Evolutionary conservation across 2,113 vertebrate species (phyloP).

Genomic region (Stigmatopora nigra): DNA sequence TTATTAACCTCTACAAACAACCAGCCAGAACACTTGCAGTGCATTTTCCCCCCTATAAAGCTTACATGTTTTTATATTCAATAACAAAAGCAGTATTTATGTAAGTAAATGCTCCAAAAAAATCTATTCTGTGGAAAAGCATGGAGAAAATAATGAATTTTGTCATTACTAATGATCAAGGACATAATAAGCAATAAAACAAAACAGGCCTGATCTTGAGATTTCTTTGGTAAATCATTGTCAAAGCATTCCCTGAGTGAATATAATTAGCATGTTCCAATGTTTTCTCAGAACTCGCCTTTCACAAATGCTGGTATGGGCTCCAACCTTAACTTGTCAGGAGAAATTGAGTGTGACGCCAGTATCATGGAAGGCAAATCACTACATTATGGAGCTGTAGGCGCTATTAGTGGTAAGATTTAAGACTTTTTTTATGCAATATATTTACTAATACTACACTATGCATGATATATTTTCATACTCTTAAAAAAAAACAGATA

Average conservation of each 20-base stretch:
- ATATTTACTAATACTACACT: not conserved
- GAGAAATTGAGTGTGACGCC: slow-evolving; percentile 96
- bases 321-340: slow-evolving; percentile 94
- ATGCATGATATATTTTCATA: not conserved
- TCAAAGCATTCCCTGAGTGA: not conserved
- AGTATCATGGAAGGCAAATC: slow-evolving; percentile 99
- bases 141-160: not conserved
- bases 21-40: slow-evolving; percentile 2
- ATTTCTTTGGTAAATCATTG: slow-evolving; percentile 1
- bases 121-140: no score
- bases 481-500: no score
- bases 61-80: not conserved
- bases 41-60: slow-evolving; percentile 13
- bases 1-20: not conserved
- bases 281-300: slow-evolving; percentile 84
- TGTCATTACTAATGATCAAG: not conserved
- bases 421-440: not conserved
- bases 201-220: not conserved
- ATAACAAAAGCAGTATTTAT: not conserved
- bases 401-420: slow-evolving; percentile 82
- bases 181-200: not conserved
- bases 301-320: slow-evolving; percentile 98
- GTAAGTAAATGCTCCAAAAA: not conserved
- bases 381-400: slow-evolving; percentile 92
- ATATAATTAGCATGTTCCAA: slow-evolving; percentile 23